A percentile compares a stretch with the other conserved stretches of the same genome.
Evolutionary conservation across 2,113 vertebrate species (phyloP).

Genomic region (Struthidea cinerea): DNA sequence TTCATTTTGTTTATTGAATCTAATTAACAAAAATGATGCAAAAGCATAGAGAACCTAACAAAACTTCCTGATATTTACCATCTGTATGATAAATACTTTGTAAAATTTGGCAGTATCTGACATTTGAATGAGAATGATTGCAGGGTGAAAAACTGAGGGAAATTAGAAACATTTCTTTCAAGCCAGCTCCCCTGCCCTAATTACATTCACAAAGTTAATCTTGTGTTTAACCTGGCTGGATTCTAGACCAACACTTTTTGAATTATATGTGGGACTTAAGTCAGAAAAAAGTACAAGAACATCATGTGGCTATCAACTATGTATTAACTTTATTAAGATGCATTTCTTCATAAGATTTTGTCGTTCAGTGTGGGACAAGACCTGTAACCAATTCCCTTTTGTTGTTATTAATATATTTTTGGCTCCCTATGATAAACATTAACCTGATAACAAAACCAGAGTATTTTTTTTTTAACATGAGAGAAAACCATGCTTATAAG

Average conservation of each 20-base stretch:
- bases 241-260: neutral
- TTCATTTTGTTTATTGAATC: neutral
- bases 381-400: neutral
- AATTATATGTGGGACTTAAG: neutral
- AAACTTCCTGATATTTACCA: accelerated
- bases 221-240: neutral
- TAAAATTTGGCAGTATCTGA: neutral
- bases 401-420: neutral
- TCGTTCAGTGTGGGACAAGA: neutral
- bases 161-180: neutral
- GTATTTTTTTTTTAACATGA: neutral
- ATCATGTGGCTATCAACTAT: neutral
- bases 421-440: neutral
- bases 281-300: neutral
- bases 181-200: neutral
- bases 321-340: neutral
- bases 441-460: neutral
- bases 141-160: neutral
- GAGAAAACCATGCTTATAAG: neutral
- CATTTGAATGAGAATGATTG: neutral
- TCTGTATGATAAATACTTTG: neutral
- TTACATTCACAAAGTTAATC: neutral
- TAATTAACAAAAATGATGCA: neutral
- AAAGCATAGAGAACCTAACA: neutral
- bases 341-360: neutral